These are phyloP conservation scores for Priocnemis perturbator DNA, from an alignment of 2,888 invertebrate genomes.

Conservation along the genomic window DNA sequence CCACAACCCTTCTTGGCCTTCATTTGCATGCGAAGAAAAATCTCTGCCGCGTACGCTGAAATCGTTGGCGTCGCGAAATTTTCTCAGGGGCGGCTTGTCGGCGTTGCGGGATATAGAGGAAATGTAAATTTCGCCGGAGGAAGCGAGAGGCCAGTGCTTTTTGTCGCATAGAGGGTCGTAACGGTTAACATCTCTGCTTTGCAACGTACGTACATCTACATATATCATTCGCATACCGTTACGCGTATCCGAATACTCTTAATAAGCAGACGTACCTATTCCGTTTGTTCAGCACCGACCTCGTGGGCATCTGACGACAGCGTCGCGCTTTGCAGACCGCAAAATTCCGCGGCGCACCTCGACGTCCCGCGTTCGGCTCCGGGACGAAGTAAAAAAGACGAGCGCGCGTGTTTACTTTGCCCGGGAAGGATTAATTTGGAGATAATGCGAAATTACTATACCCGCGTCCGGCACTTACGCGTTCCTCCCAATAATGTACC, in stretches of 20 bases:
- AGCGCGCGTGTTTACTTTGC: neutral
- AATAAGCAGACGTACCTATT: too few relatives aligned
- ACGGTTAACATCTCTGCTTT: neutral
- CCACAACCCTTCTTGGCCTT: constrained; percentile 50
- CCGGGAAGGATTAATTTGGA: constrained; percentile 9
- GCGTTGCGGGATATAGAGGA: neutral
- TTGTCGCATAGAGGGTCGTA: neutral
- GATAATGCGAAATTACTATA: constrained; percentile 10
- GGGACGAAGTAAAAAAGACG: neutral
- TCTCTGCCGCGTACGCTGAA: constrained; percentile 24
- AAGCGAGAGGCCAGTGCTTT: neutral
- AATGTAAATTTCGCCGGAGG: too few relatives aligned
- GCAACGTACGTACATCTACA: too few relatives aligned
- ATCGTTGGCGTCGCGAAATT: neutral
- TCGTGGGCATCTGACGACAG: too few relatives aligned
- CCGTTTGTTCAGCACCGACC: too few relatives aligned
- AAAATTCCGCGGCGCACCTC: too few relatives aligned
- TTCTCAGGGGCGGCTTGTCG: neutral
- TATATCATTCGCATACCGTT: too few relatives aligned
- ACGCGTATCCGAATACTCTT: too few relatives aligned
- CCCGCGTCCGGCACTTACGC: constrained; percentile 15
- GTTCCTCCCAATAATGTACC: neutral
- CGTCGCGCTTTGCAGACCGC: too few relatives aligned
- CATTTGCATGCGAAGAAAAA: constrained; percentile 62
- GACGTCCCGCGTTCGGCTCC: too few relatives aligned